Base-by-base conservation (phyloP, 2,797 vertebrate genomes). In the Tympanoctomys barrerae region DNA sequence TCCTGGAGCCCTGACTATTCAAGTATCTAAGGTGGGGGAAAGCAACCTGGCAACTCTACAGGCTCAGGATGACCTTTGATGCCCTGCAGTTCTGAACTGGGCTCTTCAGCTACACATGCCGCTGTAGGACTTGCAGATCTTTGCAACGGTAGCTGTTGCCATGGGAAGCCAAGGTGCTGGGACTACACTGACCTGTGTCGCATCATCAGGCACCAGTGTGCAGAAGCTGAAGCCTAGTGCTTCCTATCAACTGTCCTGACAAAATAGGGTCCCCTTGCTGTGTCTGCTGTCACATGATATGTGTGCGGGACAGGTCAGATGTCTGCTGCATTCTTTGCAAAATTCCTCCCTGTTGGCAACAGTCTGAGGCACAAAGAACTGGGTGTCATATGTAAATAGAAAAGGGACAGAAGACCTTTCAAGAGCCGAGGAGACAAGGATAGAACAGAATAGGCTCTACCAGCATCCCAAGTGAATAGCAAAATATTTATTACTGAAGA, bases 401-500 rank as follows among this genome's bases (percentile, higher is more conserved):
- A 49, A 96, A 94, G 57, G 89, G 80, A 85, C 36, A 91, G 54
- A 73, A 73, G 42, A n/a, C 82, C 16, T 42, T 31, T 11, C 9
- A 62, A 36, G 78, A 82, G 75, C 79, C 61, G 42, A 61, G 66
- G 75, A 61, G 57, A 82, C 36, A n/a, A 31, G 39, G 85, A 85
- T 24, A 86, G 73, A 54, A 68, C 0, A 26, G 61, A 93, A 59
- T 0, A 87, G 24, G 57, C 54, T 94, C 95, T 77, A 22, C 33
- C 5, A 33, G 13, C 39, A 46, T 61, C 66, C 89, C 61, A 39
- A 59, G 73, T 28, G 19, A 12, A 82, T 13, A 89, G 80, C 68
- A 87, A 84, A 92, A 70, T 84, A 87, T 78, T 91, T 68, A 83
- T 75, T 49, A 89, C 39, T 2, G 3, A 79, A 92, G 95, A 94